These are phyloP conservation scores for Leptura quadrifasciata DNA, from an alignment of 2,888 invertebrate species.

Conservation along the genomic window DNA sequence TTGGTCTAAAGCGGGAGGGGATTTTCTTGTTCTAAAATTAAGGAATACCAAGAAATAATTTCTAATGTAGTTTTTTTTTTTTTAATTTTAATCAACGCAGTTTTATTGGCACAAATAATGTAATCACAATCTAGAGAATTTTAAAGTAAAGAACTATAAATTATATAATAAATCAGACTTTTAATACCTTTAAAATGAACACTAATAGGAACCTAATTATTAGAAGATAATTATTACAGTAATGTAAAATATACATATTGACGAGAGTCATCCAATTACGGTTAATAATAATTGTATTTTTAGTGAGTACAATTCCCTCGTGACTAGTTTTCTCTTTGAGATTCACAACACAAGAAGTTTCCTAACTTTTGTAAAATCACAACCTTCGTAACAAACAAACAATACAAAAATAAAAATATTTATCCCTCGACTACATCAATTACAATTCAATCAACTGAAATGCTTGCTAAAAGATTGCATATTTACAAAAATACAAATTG, in stretches of 20 bases:
- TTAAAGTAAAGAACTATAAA: slow-evolving; percentile 16
- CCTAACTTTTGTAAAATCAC: slow-evolving; percentile 14
- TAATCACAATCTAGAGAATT: slow-evolving; percentile 42
- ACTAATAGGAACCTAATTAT: slow-evolving; percentile 57
- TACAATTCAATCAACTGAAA: too few relatives aligned
- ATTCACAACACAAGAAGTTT: not conserved
- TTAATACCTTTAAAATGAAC: slow-evolving; percentile 50
- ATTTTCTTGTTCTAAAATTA: too few relatives aligned
- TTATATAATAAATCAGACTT: slow-evolving; percentile 49
- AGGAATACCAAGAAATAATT: too few relatives aligned
- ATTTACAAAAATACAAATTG: too few relatives aligned
- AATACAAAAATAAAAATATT: too few relatives aligned
- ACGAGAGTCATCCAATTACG: not conserved
- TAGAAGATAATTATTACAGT: slow-evolving; percentile 19
- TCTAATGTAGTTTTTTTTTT: too few relatives aligned
- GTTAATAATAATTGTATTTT: slow-evolving; percentile 19
- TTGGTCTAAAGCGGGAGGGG: too few relatives aligned
- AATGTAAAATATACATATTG: not conserved
- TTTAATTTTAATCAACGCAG: slow-evolving; percentile 22
- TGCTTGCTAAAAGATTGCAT: too few relatives aligned
- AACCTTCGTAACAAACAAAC: too few relatives aligned
- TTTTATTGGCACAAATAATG: slow-evolving; percentile 53
- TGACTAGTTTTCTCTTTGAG: slow-evolving; percentile 32
- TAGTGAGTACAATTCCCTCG: slow-evolving; percentile 20
- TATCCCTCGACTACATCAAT: too few relatives aligned